Base-by-base conservation (phyloP, 2,888 invertebrate species). In the Schrankia costaestrigalis region DNA sequence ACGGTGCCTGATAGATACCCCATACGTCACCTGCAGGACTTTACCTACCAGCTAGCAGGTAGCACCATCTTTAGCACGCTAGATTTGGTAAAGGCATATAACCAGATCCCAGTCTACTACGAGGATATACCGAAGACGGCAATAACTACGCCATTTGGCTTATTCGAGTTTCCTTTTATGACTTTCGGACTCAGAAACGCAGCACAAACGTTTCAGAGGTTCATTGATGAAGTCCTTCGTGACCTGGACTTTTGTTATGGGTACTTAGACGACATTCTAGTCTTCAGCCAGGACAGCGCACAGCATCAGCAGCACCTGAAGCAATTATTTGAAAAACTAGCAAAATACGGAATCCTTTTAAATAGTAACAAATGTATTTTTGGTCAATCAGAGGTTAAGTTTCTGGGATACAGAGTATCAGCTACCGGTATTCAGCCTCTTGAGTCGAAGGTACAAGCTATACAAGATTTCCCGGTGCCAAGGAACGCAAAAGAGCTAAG, bases 221-320 rank as follows among this genome's bases (percentile, higher is more conserved):
- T 35, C 11, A 24, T 31, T 8, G 31, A 27, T 8, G 31, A 27
- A 17, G 21, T 23, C 7, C 14, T 24, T 1, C 12, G 28, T 5
- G 36, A 25, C 2, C 27, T 37, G 3, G 24, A 26, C 9, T 37
- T 27, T n/a, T 26, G 26, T 3, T 31, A 11, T 7, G 22, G 24
- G 2, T 37, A 32, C 7, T 5, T 39, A 1, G 34, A 39, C 3
- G 39, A 39, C 9, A 19, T 39, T n/a, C n/a, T 39, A 1, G n/a
- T 39, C 1, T 18, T 10, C 15, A 25, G 25, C n/a, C 12, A n/a
- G 1, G 8, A 11, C 8, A 10, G 8, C 2, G 11, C 10, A 1
- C n/a, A 22, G 7, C 32, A 39, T 15, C 6, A 14, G 11, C 13
- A 31, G n/a, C 33, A 34, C 9, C 18, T 39, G 3, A 21, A 23